Evolutionary conservation across 2,797 vertebrate species (phyloP).

Genomic region (Streptopelia turtur): DNA sequence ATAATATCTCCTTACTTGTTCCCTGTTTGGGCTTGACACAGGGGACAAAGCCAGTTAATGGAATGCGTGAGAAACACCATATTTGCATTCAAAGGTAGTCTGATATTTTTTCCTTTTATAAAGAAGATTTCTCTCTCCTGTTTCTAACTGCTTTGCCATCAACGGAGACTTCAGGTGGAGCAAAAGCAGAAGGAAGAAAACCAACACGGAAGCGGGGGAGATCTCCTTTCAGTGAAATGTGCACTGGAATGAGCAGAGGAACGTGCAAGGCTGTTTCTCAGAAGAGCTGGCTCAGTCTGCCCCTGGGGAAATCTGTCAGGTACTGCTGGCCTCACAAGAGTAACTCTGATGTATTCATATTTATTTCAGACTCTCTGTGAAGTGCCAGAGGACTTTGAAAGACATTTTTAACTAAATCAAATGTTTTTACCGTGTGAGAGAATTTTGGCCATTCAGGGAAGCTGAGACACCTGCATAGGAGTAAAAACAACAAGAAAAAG

Average conservation of each 20-base stretch:
- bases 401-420: slow-evolving; percentile 3
- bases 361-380: background rate
- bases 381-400: background rate
- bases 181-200: background rate
- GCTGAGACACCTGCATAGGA: background rate
- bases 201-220: background rate
- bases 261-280: background rate
- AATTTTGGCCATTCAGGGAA: background rate
- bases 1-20: background rate
- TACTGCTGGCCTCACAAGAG: background rate
- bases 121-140: background rate
- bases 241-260: background rate
- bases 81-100: background rate
- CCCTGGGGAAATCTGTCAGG: slow-evolving; percentile 12
- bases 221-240: background rate
- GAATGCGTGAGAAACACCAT: background rate
- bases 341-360: slow-evolving; percentile 3
- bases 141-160: background rate
- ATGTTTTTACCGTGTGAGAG: background rate
- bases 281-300: background rate
- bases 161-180: background rate
- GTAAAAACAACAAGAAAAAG: background rate
- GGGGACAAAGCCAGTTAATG: background rate
- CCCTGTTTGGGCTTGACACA: background rate
- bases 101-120: background rate